phyloP scores from a whole-genome alignment of 2,113 vertebrate species.

The Scalopus aquaticus region DNA sequence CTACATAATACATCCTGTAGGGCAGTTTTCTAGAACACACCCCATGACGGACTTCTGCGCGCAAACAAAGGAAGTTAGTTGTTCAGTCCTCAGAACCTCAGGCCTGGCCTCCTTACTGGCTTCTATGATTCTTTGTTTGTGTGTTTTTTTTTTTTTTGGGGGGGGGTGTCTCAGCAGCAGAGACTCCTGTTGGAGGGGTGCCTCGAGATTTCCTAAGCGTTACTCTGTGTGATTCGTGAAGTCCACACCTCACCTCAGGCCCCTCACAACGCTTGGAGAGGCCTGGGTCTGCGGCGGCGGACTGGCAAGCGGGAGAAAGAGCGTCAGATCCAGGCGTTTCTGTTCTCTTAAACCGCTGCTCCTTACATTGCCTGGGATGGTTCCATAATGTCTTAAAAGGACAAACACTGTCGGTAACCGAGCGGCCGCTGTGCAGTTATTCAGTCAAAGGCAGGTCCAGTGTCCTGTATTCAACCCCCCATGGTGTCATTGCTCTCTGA shows the following conservation, averaged over 20 bases:
- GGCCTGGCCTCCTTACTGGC: background rate
- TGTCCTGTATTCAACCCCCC: background rate
- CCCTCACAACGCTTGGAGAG: no score
- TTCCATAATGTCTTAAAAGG: background rate
- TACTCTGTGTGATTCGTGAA: background rate
- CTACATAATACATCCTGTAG: background rate
- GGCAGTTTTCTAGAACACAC: background rate
- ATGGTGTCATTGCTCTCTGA: background rate
- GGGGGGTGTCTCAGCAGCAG: background rate
- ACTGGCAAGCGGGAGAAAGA: background rate
- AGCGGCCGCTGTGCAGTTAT: background rate
- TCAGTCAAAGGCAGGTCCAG: background rate
- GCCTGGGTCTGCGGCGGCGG: no score
- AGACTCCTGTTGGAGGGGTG: no score
- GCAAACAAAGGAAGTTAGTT: background rate
- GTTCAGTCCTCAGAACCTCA: background rate
- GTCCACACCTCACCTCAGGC: background rate
- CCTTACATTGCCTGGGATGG: background rate
- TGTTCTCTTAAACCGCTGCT: background rate
- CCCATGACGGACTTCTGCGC: background rate
- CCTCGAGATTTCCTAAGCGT: background rate
- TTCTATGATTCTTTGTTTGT: background rate
- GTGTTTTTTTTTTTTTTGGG: background rate
- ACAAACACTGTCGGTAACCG: background rate
- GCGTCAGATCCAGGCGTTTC: background rate